A percentile compares a stretch with the other conserved stretches of the same genome.
Conservation (phyloP, 2,797 vertebrate genomes). For the Anniella stebbinsi region DNA sequence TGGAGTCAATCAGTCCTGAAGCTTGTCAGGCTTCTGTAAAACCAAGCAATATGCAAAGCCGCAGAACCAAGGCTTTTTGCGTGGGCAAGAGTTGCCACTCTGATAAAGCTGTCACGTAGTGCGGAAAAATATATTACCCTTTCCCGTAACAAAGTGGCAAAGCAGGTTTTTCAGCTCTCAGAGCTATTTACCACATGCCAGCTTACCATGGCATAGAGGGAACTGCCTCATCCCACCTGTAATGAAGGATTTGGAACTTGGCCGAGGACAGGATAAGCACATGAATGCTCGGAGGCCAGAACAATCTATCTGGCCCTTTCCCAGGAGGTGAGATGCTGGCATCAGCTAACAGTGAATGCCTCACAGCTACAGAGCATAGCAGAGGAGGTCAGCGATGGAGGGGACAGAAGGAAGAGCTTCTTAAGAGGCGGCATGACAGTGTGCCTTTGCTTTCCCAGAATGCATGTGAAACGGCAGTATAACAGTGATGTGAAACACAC, state of each 20-base stretch:
- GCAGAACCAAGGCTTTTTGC: background rate
- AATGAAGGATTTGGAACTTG: background rate
- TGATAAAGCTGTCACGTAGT: accelerated
- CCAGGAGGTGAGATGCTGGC: background rate
- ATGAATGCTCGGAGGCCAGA: background rate
- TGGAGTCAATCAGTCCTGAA: background rate
- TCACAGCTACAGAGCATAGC: background rate
- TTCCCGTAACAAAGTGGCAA: slow-evolving; percentile 12
- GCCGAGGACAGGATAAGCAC: background rate
- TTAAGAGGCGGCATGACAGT: background rate
- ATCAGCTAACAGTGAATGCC: no score
- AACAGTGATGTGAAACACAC: background rate
- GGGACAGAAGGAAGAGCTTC: background rate
- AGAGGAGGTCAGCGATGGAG: background rate
- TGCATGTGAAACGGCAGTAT: no score
- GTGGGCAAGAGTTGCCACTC: background rate
- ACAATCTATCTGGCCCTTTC: background rate
- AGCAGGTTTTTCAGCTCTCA: slow-evolving; percentile 46
- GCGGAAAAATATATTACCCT: accelerated
- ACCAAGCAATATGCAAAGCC: background rate
- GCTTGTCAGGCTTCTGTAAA: background rate
- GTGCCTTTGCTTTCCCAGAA: background rate
- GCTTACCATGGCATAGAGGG: background rate
- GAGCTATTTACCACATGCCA: accelerated
- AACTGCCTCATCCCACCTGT: no score